phyloP scores from a whole-genome alignment of 2,888 invertebrate genomes.

The Muschampia plurimacula region DNA sequence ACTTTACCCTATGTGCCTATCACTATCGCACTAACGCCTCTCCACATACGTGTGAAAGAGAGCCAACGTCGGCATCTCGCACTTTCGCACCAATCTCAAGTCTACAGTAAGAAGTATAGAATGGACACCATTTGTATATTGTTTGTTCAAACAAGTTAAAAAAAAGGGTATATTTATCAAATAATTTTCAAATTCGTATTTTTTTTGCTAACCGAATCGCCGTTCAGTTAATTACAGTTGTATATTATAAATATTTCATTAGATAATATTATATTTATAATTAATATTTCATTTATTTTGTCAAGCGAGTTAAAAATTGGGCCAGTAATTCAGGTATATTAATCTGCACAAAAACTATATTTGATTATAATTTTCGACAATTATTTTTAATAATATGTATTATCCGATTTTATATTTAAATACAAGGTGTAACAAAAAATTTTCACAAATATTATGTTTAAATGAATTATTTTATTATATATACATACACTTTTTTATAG shows the following conservation, averaged over 20 bases:
- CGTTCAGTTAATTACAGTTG: slow-evolving; percentile 33
- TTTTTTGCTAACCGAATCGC: slow-evolving; percentile 23
- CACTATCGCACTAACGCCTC: slow-evolving; percentile 76
- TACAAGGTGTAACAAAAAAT: slow-evolving; percentile 11
- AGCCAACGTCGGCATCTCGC: slow-evolving; percentile 54
- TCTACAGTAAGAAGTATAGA: slow-evolving; percentile 56
- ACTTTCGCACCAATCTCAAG: slow-evolving; percentile 69
- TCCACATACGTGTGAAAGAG: slow-evolving; percentile 66
- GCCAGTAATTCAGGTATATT: slow-evolving; percentile 35
- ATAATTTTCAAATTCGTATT: slow-evolving; percentile 36
- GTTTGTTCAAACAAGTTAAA: slow-evolving; percentile 38
- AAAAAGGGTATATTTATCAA: slow-evolving; percentile 34
- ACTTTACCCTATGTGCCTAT: slow-evolving; percentile 64
- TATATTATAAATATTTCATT: slow-evolving; percentile 30
- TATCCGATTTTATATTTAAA: slow-evolving; percentile 4
- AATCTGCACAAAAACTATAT: slow-evolving; percentile 31
- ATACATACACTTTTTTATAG: neutral
- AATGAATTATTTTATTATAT: neutral
- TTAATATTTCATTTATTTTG: slow-evolving; percentile 26
- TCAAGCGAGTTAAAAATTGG: slow-evolving; percentile 34
- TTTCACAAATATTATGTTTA: slow-evolving; percentile 9
- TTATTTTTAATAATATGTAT: neutral
- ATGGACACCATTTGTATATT: slow-evolving; percentile 57
- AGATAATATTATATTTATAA: slow-evolving; percentile 7
- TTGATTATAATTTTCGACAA: slow-evolving; percentile 13